Evolutionary conservation across 2,888 invertebrate species (phyloP), one percentile per base, ranked within the genome.

Genomic region (Osmoderma eremita): DNA sequence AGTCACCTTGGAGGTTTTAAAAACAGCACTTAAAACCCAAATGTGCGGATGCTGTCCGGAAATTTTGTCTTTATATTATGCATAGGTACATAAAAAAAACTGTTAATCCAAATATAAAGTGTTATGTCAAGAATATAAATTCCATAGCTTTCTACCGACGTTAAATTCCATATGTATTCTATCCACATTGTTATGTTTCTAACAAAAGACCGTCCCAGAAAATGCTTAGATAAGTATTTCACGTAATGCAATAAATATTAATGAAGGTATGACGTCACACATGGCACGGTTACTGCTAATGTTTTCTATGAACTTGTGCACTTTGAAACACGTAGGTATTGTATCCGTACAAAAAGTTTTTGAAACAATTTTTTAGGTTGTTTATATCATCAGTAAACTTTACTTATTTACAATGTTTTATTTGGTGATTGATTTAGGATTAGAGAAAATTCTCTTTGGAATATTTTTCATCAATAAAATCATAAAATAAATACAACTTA

Each of bases 241-340:
- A 22, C 13, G 45, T 30, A 24, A 48, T 30, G 45, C 10, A 24
- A 45, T 61, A 61, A 61, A 61, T 61, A 61, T 61, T 61, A 61
- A 61, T 61, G 58, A 45, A 45, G 24, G 30, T 2, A 61, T 30
- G 45, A 36, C 18, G 30, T 61, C 38, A 38, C 39, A 30, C 10
- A 30, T 15, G 3, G 38, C 12, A 18, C 24, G 13, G n/a, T 30
- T 22, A 15, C 24, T 51, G 30, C 50, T 30, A 30, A 51, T 51
- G 24, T 6, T 13, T 51, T 51, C 1, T 30, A 13, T 8, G 22
- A 22, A 13, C n/a, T 30, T 42, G 42, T 42, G 12, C 18, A 20
- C 18, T 20, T 20, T 48, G 20, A 48, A 18, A 48, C 15, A 48
- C 30, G 30, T 30, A 30, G n/a, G n/a, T 5, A 30, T 2, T 2